These are phyloP conservation scores for Lasaia peninsularis DNA, from an alignment of 1,140 invertebrate species.

Conservation along the genomic window DNA sequence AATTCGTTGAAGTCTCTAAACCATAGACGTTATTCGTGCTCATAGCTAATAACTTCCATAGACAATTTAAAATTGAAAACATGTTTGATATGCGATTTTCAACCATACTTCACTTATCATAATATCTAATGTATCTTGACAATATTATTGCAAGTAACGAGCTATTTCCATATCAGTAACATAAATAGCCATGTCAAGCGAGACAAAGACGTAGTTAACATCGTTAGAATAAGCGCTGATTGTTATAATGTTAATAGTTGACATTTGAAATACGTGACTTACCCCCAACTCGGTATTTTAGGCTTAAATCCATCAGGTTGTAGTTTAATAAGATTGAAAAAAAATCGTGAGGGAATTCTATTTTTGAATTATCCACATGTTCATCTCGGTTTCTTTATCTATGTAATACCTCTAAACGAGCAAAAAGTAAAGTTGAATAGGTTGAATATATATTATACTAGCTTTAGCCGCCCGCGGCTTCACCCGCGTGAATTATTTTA, in stretches of 20 bases:
- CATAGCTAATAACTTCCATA: too few relatives aligned
- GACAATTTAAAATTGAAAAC: too few relatives aligned
- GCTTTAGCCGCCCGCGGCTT: too few relatives aligned
- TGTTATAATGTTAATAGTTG: conserved; percentile 22
- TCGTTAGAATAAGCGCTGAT: conserved; percentile 11
- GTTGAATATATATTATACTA: too few relatives aligned
- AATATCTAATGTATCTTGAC: not conserved
- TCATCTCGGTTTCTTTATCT: too few relatives aligned
- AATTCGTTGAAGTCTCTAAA: too few relatives aligned
- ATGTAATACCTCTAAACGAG: too few relatives aligned
- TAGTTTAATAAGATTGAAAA: not conserved
- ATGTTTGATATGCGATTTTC: too few relatives aligned
- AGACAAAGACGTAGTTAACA: conserved; percentile 21
- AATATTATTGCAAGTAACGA: not conserved
- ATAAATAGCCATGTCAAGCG: conserved; percentile 18
- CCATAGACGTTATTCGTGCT: not conserved
- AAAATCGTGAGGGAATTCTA: too few relatives aligned
- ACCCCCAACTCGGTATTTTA: conserved; percentile 1
- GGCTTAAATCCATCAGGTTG: not conserved
- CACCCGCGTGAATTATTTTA: too few relatives aligned
- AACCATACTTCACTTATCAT: not conserved
- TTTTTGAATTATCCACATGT: too few relatives aligned
- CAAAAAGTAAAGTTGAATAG: too few relatives aligned
- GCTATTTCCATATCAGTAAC: conserved; percentile 10
- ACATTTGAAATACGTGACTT: conserved; percentile 24